A percentile compares a stretch with the other conserved stretches of the same genome.
Conservation (phyloP, 2,113 vertebrate genomes). For the Chrysemys picta region DNA sequence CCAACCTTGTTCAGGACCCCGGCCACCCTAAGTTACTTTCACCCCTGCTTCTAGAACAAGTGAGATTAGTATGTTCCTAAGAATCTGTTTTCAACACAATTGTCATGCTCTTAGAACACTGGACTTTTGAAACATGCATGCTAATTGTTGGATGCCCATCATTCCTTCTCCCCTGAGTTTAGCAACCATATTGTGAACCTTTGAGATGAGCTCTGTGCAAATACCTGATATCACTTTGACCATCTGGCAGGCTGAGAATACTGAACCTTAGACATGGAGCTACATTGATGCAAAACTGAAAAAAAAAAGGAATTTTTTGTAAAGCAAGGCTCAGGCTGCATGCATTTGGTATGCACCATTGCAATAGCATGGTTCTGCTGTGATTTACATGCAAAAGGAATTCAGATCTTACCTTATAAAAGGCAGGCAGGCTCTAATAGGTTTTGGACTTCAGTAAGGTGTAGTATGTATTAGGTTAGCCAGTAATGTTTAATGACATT, state of each 20-base stretch:
- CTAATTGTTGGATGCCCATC: neutral
- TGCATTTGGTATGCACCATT: fast-evolving
- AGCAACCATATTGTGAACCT: neutral
- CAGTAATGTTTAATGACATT: neutral
- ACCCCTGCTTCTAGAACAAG: neutral
- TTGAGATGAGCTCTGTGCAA: neutral
- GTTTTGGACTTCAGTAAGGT: neutral
- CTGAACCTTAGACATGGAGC: neutral
- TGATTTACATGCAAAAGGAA: neutral
- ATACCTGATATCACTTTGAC: neutral
- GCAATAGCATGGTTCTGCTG: neutral
- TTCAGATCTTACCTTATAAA: neutral
- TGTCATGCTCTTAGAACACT: neutral
- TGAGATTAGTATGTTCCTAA: neutral
- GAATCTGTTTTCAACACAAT: neutral
- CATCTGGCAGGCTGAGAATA: neutral
- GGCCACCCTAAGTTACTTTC: no score
- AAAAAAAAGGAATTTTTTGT: neutral
- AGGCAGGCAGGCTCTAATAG: neutral
- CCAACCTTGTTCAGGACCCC: no score
- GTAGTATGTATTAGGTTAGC: neutral
- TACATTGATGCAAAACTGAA: neutral
- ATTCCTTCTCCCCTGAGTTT: neutral
- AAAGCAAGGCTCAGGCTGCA: neutral
- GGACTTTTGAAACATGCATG: fast-evolving